These are phyloP conservation scores for Anthrax anthrax DNA, from an alignment of 2,888 invertebrate genomes.

Conservation along the genomic window DNA sequence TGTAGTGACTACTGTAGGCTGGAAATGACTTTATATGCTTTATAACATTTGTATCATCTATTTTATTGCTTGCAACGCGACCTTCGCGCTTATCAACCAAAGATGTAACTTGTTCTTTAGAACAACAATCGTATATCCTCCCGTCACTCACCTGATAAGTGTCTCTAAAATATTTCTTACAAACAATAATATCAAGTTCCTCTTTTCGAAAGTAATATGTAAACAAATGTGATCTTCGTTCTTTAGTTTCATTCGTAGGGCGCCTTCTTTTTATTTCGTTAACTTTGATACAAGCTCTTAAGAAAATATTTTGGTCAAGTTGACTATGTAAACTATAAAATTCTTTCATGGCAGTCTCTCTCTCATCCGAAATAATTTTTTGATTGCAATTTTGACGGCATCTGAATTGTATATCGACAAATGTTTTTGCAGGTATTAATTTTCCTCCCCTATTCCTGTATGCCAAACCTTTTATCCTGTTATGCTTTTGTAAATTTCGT, in stretches of 20 bases:
- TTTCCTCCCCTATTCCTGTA: conserved; percentile 16
- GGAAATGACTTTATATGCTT: no score
- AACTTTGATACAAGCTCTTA: conserved; percentile 15
- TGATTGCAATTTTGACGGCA: conserved; percentile 13
- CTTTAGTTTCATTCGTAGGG: conserved; percentile 13
- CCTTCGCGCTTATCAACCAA: no score
- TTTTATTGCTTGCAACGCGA: no score
- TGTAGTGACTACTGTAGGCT: no score
- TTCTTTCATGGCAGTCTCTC: conserved; percentile 9
- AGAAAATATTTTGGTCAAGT: conserved; percentile 17
- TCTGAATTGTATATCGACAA: conserved; percentile 15
- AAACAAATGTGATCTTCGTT: conserved; percentile 5
- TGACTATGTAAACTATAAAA: conserved; percentile 15
- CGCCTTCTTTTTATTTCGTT: conserved; percentile 12
- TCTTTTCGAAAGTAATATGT: conserved; percentile 13
- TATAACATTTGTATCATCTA: no score
- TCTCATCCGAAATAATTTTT: conserved; percentile 14
- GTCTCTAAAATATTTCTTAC: conserved; percentile 15
- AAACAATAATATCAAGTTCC: conserved; percentile 14
- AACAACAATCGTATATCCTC: no score
- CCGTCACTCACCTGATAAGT: conserved; percentile 13
- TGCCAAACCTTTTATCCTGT: conserved; percentile 16
- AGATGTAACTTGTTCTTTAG: no score
- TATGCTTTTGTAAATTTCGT: conserved; percentile 16
- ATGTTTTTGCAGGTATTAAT: conserved; percentile 16